Percentiles rank a stretch among this genome's conserved stretches.
Conservation (phyloP, 1,140 invertebrate species). For the Caenorhabditis inopinata region DNA sequence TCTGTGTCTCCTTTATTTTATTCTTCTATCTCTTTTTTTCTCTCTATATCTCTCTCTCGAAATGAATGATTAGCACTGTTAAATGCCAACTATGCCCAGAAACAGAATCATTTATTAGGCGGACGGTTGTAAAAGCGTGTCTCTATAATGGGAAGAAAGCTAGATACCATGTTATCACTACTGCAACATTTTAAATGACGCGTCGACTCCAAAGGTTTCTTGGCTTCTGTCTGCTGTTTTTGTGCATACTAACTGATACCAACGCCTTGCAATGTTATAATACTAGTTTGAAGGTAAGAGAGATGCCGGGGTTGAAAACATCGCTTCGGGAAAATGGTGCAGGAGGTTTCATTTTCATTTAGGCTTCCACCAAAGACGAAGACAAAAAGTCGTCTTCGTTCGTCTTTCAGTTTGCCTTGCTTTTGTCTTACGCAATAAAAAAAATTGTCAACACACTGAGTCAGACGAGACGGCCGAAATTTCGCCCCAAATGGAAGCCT, state of each 20-base stretch:
- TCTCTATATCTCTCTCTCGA: neutral
- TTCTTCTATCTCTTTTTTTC: neutral
- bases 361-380: too few relatives aligned
- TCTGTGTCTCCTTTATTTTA: neutral
- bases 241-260: neutral
- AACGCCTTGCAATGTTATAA: neutral
- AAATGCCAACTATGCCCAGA: neutral
- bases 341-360: too few relatives aligned
- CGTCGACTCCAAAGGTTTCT: neutral
- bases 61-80: neutral
- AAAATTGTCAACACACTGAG: too few relatives aligned
- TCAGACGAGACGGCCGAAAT: too few relatives aligned
- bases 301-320: too few relatives aligned
- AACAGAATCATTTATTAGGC: neutral
- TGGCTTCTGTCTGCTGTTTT: neutral
- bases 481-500: too few relatives aligned
- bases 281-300: constrained; percentile 27
- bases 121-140: constrained; percentile 13
- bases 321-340: too few relatives aligned
- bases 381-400: too few relatives aligned
- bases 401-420: too few relatives aligned
- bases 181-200: constrained; percentile 17
- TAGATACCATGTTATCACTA: neutral
- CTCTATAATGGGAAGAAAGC: neutral
- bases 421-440: too few relatives aligned